Evolutionary conservation across 2,113 vertebrate species (phyloP).

Genomic region (Esox niger): DNA sequence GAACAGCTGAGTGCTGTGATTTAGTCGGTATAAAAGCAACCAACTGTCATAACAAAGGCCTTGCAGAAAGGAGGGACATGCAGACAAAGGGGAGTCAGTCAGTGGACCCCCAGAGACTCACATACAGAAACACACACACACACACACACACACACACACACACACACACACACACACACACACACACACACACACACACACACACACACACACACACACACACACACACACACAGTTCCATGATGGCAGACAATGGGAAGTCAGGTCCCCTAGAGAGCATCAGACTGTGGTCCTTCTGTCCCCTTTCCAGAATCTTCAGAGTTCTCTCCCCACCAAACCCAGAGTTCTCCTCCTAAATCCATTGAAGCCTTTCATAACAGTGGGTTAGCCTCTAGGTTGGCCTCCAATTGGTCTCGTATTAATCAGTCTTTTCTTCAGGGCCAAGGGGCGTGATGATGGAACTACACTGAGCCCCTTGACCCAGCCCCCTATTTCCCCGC

Average conservation of each 20-base stretch:
- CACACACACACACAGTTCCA: conserved; percentile 18
- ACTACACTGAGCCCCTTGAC: conserved; percentile 46
- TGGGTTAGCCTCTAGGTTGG: conserved; percentile 50
- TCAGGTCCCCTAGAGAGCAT: conserved; percentile 45
- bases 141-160: too few relatives aligned
- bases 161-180: conserved; percentile 35
- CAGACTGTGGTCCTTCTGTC: conserved; percentile 36
- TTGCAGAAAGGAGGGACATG: conserved; percentile 59
- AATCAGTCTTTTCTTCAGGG: conserved; percentile 62
- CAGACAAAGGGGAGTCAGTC: conserved; percentile 68
- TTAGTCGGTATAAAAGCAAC: conserved; percentile 76
- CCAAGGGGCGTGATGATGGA: conserved; percentile 50
- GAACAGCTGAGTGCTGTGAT: conserved; percentile 79
- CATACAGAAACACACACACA: too few relatives aligned
- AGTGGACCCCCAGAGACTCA: conserved; percentile 56
- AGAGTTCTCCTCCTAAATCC: not conserved
- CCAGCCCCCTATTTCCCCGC: conserved; percentile 64
- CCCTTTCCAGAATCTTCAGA: not conserved
- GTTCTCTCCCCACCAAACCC: not conserved
- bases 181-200: too few relatives aligned
- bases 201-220: conserved; percentile 47
- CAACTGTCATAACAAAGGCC: conserved; percentile 79
- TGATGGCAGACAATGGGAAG: conserved; percentile 60
- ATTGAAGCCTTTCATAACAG: conserved; percentile 29
- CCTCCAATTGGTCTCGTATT: conserved; percentile 63